Evolutionary conservation across 1,140 invertebrate genomes (phyloP), one percentile per base, ranked within the genome.

Genomic region (Teleopsis dalmanni): DNA sequence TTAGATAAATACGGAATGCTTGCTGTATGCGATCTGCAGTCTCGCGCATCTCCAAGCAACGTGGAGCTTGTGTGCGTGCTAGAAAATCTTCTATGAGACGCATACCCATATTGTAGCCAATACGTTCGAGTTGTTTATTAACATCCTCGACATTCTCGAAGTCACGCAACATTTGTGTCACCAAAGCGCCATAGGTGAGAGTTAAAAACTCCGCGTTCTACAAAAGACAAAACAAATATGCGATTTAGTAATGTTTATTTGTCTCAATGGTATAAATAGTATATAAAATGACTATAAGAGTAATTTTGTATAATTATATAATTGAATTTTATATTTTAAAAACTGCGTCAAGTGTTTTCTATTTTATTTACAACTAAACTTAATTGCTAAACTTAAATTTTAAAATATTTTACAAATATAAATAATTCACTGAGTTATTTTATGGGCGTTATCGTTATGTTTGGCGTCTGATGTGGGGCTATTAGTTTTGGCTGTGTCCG

Each of bases 41-140:
- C 67, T 99, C 95, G 62, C 90, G 83, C 73, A 99, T 87, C 72
- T 98, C 95, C 63, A 93, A 80, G 73, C 97, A 99, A 38, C 93
- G 75, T 1, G 85, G 86, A 14, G 86, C 85, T 52, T 87, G 85
- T 5, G 94, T 95, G 59, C 94, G 80, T 1, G 95, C 93, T 14
- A 99, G 75, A 62, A 96, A 99, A 68, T 99, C 97, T 76, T 99
- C 96, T 55, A 99, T 95, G 9, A 99, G 73, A 31, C 96, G 76
- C 37, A 98, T 84, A 25, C 97, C 97, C 81, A 99, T 99, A 65
- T 98, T 99, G 62, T 98, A 99, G 19, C 95, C 95, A 72, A 95
- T 89, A 64, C 90, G 73, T 59, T 95, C 91, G 27, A 96, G 71
- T 62, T 95, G 91, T 66, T 94, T 93, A 64, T 94, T 95, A 0